Conservation (phyloP, 1,140 invertebrate species). For the Coptotermes formosanus region DNA sequence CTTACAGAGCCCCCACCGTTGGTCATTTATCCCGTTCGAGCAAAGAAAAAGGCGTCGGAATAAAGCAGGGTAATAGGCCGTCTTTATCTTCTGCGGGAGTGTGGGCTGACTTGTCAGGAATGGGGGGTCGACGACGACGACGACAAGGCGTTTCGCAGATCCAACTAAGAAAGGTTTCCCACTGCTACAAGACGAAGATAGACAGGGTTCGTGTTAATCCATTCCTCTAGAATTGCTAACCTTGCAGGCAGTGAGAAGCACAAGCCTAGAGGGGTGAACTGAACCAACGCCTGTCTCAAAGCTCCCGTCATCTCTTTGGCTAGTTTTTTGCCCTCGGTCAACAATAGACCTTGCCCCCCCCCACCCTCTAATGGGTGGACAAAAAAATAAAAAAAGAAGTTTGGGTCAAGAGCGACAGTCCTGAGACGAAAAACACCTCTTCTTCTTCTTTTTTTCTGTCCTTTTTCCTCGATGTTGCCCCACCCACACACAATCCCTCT, state of each 20-base stretch:
- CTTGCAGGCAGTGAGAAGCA: slow-evolving; percentile 21
- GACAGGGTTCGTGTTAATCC: slow-evolving; percentile 23
- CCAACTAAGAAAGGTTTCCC: neutral
- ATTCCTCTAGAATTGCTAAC: slow-evolving; percentile 31
- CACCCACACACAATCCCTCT: neutral
- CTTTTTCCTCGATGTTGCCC: neutral
- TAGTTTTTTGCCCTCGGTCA: slow-evolving; percentile 25
- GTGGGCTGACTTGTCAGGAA: neutral
- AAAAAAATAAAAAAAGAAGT: neutral
- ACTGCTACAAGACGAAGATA: neutral
- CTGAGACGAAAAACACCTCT: neutral
- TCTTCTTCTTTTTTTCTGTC: neutral
- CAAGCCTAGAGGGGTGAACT: neutral
- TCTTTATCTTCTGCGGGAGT: slow-evolving; percentile 33
- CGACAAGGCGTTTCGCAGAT: neutral
- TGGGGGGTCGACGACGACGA: neutral
- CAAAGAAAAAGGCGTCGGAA: slow-evolving; percentile 29
- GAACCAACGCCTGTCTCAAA: neutral
- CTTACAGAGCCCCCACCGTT: neutral
- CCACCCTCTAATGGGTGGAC: neutral
- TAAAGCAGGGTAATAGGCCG: slow-evolving; percentile 35
- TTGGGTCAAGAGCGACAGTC: neutral
- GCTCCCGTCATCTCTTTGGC: slow-evolving; percentile 22
- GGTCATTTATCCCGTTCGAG: slow-evolving; percentile 32
- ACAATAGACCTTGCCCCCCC: slow-evolving; percentile 21